These are phyloP conservation scores for Peromyscus polionotus DNA, from an alignment of 2,113 vertebrate species.

Conservation along the genomic window DNA sequence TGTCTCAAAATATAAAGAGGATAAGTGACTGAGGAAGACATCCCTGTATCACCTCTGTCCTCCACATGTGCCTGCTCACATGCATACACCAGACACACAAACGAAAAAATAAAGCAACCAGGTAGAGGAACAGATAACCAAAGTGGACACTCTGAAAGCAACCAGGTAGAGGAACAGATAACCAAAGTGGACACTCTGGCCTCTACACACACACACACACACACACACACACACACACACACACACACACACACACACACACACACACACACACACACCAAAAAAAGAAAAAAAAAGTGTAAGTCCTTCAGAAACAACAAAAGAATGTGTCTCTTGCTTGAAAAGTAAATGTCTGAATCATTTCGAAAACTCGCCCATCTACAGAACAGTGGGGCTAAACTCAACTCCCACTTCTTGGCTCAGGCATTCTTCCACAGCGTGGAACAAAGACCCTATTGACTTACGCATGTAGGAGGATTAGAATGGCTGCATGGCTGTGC, in stretches of 20 bases:
- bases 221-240: too few species aligned
- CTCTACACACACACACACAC: too few species aligned
- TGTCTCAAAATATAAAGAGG: background rate
- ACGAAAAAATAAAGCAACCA: background rate
- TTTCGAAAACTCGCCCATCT: conserved; percentile 78
- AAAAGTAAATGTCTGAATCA: conserved; percentile 80
- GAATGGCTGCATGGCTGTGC: conserved; percentile 75
- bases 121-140: background rate
- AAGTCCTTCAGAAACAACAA: background rate
- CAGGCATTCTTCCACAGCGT: conserved; percentile 90
- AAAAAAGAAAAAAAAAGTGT: background rate
- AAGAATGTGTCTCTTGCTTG: background rate
- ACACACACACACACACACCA: background rate
- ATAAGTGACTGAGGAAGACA: background rate
- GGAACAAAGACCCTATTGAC: conserved; percentile 94
- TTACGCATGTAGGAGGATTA: conserved; percentile 86
- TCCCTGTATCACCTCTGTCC: background rate
- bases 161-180: background rate
- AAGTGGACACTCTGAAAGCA: background rate
- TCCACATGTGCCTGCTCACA: background rate
- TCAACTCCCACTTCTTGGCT: conserved; percentile 91
- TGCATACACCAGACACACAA: background rate
- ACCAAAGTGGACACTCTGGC: background rate
- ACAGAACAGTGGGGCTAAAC: conserved; percentile 81
- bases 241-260: too few species aligned